These are phyloP conservation scores for Lutjanus campechanus DNA, from an alignment of 2,797 vertebrate species.

Conservation along the genomic window DNA sequence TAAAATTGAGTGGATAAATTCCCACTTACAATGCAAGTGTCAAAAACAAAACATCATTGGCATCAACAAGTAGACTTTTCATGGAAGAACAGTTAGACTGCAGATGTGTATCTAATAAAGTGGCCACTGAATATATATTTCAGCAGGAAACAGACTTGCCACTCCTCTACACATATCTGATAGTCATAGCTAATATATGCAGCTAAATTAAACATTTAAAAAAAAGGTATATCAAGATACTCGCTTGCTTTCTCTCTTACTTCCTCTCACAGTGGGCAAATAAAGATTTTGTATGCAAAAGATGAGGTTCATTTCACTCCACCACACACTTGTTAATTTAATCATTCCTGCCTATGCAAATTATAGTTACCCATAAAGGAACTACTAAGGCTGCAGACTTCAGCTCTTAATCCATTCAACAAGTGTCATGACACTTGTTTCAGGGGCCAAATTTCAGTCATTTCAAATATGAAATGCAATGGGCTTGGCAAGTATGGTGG, in stretches of 20 bases:
- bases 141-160: neutral
- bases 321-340: neutral
- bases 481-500: neutral
- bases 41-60: neutral
- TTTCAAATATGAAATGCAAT: neutral
- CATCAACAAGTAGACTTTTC: neutral
- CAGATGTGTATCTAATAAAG: neutral
- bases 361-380: neutral
- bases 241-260: neutral
- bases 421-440: neutral
- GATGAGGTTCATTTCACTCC: neutral
- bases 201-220: neutral
- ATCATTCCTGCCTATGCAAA: conserved; percentile 3
- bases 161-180: neutral
- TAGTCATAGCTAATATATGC: neutral
- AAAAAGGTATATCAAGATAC: neutral
- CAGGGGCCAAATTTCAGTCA: neutral
- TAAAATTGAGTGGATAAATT: too few species aligned
- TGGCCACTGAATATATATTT: neutral
- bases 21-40: neutral
- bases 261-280: neutral
- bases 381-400: neutral
- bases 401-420: neutral
- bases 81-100: neutral
- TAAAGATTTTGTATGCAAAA: conserved; percentile 1